Base-by-base conservation (phyloP, 2,888 invertebrate genomes). In the Diachrysia chrysitis region DNA sequence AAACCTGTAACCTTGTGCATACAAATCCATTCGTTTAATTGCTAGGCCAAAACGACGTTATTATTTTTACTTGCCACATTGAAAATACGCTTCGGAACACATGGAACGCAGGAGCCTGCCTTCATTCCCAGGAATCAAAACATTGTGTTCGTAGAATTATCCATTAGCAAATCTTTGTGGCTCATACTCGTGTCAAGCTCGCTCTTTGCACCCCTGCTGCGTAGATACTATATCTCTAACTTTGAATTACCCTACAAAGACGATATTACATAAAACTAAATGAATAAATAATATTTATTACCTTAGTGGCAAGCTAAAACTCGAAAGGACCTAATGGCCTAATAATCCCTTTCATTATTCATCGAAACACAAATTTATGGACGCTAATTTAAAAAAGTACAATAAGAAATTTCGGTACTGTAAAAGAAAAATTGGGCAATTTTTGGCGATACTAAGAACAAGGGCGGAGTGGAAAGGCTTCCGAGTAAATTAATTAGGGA, bases 401-500 rank as follows among this genome's bases (percentile, higher is more conserved):
- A 66, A 54, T 62, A 23, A 57, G 12, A 32, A 66, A 57, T 37
- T 71, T 48, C 63, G 63, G 62, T 12, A 57, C 42, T 57, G 37
- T 51, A 14, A 57, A 73, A 56, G 58, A 58, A 64, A 68, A 56
- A 59, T 6, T 32, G 37, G 17, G 10, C 1, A 10, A 57, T 53
- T 74, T 71, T 63, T 54, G 51, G 1, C 48, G n/a, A 9, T 35
- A 32, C 54, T 37, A 63, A 77, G 68, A 61, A 54, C 54, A 42
- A n/a, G n/a, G 70, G 48, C 23, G 23, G 7, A 53, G 60, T 63
- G 63, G 53, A 67, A 73, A 68, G 63, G 61, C 61, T 68, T 73
- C 56, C 25, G 48, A 64, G 73, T 64, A 64, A 75, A 73, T 75
- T 75, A 78, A 75, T 75, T 73, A 73, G 37, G 37, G 51, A 25